Conservation (phyloP, 2,888 invertebrate genomes). For the Catocala fraxini region DNA sequence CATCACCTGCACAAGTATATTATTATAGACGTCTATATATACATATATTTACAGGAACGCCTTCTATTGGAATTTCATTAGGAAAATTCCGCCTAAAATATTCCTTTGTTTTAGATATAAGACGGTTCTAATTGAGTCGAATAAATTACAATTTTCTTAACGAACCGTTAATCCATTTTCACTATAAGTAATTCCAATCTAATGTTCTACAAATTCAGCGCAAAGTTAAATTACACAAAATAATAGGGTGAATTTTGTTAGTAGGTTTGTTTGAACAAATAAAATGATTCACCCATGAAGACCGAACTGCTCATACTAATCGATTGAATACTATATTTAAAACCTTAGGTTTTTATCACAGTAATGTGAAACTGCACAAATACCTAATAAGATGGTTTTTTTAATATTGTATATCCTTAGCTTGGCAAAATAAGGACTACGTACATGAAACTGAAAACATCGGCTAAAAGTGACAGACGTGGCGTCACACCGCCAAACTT, state of each 20-base stretch:
- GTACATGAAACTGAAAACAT: too few species aligned
- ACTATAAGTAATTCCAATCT: constrained; percentile 16
- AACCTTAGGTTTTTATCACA: too few species aligned
- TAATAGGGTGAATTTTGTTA: constrained; percentile 8
- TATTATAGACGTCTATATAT: neutral
- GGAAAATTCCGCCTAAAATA: constrained; percentile 6
- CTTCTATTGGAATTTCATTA: constrained; percentile 8
- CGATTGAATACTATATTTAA: too few species aligned
- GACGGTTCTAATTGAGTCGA: constrained; percentile 16
- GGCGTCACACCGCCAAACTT: too few species aligned
- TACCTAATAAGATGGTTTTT: too few species aligned
- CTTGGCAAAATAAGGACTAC: too few species aligned
- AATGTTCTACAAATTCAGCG: constrained; percentile 18
- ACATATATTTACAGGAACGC: neutral
- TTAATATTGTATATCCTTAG: too few species aligned
- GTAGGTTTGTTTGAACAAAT: constrained; percentile 14
- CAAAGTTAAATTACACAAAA: constrained; percentile 27
- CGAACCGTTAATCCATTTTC: constrained; percentile 29
- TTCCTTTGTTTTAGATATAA: constrained; percentile 9
- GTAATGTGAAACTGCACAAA: too few species aligned
- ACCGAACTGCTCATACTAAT: too few species aligned
- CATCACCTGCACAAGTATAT: neutral
- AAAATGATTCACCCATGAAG: too few species aligned
- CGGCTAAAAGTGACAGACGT: too few species aligned
- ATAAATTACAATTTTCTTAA: constrained; percentile 22